phyloP scores from a whole-genome alignment of 2,113 vertebrate genomes.

The Candoia aspera region DNA sequence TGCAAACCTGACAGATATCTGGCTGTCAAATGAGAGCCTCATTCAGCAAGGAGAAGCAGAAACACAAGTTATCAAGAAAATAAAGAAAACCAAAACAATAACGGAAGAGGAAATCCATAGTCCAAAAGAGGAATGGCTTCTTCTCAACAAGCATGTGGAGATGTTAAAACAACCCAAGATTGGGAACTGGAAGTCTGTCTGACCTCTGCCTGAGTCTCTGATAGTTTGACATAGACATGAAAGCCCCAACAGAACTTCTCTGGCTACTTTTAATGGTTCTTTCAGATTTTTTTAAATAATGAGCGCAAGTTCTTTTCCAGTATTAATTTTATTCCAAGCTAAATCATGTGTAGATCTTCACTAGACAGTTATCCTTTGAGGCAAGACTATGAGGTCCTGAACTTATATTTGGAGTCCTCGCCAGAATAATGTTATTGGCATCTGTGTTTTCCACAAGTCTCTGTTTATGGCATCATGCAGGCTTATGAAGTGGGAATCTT shows the following conservation, averaged over 20 bases:
- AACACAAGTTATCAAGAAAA: not conserved
- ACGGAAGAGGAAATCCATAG: not conserved
- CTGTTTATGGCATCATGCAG: too few species aligned
- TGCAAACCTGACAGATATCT: not conserved
- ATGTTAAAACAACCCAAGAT: too few species aligned
- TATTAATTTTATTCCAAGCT: not conserved
- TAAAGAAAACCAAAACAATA: not conserved
- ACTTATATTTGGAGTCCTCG: not conserved
- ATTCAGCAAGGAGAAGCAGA: not conserved
- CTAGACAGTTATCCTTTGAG: not conserved
- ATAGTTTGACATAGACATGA: not conserved
- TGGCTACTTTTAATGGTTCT: not conserved
- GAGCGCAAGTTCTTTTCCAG: not conserved
- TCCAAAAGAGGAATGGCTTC: not conserved
- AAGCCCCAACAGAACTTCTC: not conserved
- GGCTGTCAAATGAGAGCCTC: not conserved
- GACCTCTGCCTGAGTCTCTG: not conserved
- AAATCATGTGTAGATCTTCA: not conserved
- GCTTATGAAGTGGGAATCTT: too few species aligned
- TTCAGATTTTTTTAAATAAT: not conserved
- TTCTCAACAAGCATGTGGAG: too few species aligned
- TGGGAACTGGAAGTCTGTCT: too few species aligned
- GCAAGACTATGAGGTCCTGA: not conserved
- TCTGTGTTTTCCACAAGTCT: not conserved
- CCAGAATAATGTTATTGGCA: not conserved